A percentile compares a stretch with the other conserved stretches of the same genome.
These are phyloP conservation scores for Doryteuthis pealeii DNA, from an alignment of 1,140 invertebrate species.

Conservation along the genomic window DNA sequence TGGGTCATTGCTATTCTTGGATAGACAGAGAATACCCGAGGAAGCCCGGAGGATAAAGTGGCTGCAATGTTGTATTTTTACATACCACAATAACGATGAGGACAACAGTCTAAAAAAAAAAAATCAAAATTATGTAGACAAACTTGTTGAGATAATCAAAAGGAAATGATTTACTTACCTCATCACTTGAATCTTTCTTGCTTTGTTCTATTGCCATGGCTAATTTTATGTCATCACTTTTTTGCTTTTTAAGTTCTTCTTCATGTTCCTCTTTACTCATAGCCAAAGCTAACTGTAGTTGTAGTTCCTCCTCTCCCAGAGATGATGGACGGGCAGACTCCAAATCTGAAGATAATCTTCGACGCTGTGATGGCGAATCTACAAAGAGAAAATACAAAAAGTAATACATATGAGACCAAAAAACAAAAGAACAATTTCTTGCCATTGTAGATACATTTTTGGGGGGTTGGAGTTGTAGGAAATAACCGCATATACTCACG, in stretches of 20 bases:
- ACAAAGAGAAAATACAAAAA: conserved; percentile 14
- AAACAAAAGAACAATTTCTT: background rate
- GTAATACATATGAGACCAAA: background rate
- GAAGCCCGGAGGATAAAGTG: too few species aligned
- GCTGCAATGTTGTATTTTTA: too few species aligned
- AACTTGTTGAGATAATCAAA: too few species aligned
- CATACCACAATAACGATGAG: too few species aligned
- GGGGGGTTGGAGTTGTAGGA: too few species aligned
- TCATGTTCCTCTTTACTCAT: conserved; percentile 99
- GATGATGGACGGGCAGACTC: conserved; percentile 93
- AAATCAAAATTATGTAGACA: too few species aligned
- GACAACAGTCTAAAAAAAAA: too few species aligned
- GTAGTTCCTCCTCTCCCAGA: conserved; percentile 95
- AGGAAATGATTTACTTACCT: conserved; percentile 24
- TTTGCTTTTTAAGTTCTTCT: conserved; percentile 90
- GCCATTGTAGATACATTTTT: background rate
- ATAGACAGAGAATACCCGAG: too few species aligned
- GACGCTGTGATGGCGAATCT: conserved; percentile 39
- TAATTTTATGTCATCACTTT: conserved; percentile 70
- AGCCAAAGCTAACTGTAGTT: conserved; percentile 94
- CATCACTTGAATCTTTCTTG: conserved; percentile 71
- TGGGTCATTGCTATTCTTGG: too few species aligned
- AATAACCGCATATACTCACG: too few species aligned
- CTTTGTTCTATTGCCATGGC: conserved; percentile 92
- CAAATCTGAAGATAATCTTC: conserved; percentile 69